These are phyloP conservation scores for Atherix ibis DNA, from an alignment of 2,888 invertebrate genomes.

Conservation along the genomic window DNA sequence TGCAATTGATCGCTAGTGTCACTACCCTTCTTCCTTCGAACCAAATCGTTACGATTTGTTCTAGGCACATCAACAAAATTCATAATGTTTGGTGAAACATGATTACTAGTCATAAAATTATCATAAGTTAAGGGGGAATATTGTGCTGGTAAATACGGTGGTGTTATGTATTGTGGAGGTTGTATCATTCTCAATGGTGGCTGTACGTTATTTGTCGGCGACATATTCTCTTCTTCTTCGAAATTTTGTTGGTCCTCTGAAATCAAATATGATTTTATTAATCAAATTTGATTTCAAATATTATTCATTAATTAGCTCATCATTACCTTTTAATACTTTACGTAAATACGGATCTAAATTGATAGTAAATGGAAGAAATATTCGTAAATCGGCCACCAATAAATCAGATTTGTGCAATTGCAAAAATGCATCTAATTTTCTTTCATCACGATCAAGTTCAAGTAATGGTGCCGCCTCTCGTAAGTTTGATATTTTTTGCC, in stretches of 20 bases:
- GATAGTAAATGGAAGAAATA: constrained; percentile 94
- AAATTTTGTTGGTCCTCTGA: constrained; percentile 53
- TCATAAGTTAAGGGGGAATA: too few relatives aligned
- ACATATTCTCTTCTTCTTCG: constrained; percentile 39
- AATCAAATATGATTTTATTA: too few relatives aligned
- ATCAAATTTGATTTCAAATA: too few relatives aligned
- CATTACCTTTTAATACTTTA: constrained; percentile 83
- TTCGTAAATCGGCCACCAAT: constrained; percentile 74
- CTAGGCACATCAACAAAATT: too few relatives aligned
- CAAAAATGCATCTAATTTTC: constrained; percentile 86
- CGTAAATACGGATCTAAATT: constrained; percentile 96
- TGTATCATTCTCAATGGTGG: constrained; percentile 13
- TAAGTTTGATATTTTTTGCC: constrained; percentile 62
- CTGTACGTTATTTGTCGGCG: constrained; percentile 25
- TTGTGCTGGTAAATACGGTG: neutral
- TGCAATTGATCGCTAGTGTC: too few relatives aligned
- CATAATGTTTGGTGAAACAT: too few relatives aligned
- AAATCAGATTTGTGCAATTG: constrained; percentile 75
- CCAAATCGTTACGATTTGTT: too few relatives aligned
- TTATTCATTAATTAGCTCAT: constrained; percentile 1
- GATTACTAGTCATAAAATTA: too few relatives aligned
- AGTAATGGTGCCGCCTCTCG: constrained; percentile 79
- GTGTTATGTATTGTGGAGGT: constrained; percentile 14
- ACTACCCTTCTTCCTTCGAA: too few relatives aligned
- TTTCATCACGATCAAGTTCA: constrained; percentile 86